phyloP scores from a whole-genome alignment of 2,797 vertebrate genomes.

The Molossus alvarezi region DNA sequence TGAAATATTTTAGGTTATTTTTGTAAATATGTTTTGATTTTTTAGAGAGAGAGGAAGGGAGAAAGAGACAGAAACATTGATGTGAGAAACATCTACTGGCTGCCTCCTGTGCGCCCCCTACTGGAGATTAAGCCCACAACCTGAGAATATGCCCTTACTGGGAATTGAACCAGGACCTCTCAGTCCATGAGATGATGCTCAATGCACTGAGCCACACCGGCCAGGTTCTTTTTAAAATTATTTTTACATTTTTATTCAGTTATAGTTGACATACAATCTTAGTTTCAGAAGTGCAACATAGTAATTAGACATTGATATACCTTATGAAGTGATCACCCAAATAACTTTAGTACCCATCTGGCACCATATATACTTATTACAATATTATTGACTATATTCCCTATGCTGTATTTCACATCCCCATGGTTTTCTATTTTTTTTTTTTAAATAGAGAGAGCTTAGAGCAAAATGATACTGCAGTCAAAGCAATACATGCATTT shows the following conservation, averaged over 20 bases:
- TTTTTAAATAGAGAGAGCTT: constrained; percentile 37
- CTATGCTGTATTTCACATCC: not conserved
- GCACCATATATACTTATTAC: not conserved
- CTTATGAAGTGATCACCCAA: not conserved
- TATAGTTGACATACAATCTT: not conserved
- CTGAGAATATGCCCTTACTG: too few relatives aligned
- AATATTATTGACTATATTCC: not conserved
- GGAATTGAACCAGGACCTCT: too few relatives aligned
- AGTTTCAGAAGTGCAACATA: not conserved
- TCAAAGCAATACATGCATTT: constrained; percentile 41
- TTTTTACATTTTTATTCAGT: not conserved
- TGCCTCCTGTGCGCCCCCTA: too few relatives aligned
- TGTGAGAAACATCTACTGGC: too few relatives aligned
- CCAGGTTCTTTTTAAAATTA: not conserved
- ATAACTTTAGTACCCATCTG: not conserved
- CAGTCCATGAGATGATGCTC: too few relatives aligned
- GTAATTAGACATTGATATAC: not conserved
- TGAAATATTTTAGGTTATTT: not conserved
- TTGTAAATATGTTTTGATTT: too few relatives aligned
- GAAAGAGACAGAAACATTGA: too few relatives aligned
- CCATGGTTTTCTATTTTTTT: not conserved
- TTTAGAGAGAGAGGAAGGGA: too few relatives aligned
- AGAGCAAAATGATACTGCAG: constrained; percentile 35
- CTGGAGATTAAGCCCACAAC: too few relatives aligned
- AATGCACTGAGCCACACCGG: too few relatives aligned